These are phyloP conservation scores for Tretioscincus oriximinensis DNA, from an alignment of 2,113 vertebrate species.

Conservation along the genomic window DNA sequence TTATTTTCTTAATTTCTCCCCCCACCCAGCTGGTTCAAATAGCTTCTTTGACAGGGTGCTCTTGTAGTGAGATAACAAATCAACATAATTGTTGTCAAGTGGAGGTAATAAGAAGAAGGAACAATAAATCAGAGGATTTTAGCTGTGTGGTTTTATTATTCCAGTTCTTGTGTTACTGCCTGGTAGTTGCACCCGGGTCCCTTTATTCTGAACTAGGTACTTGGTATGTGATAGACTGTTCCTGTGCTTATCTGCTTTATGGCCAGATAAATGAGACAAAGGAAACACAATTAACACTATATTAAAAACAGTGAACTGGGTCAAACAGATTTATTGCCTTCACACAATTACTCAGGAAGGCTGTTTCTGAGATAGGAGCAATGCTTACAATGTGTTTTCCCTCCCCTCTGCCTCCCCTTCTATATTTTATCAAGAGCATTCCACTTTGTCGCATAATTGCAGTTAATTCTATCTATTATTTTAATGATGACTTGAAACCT, in stretches of 20 bases:
- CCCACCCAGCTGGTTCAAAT: neutral
- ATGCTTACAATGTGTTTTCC: neutral
- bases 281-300: neutral
- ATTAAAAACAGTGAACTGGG: neutral
- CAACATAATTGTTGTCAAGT: neutral
- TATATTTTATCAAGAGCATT: neutral
- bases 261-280: neutral
- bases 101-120: neutral
- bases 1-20: neutral
- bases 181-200: neutral
- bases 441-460: neutral
- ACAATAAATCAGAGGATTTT: neutral
- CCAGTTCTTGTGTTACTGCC: neutral
- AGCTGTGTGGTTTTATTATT: neutral
- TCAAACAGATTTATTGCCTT: slow-evolving; percentile 6
- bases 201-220: neutral
- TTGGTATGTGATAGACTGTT: neutral
- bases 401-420: too few species aligned
- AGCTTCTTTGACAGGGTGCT: neutral
- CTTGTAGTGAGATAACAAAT: slow-evolving; percentile 7
- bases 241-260: slow-evolving; percentile 5
- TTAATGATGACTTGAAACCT: neutral
- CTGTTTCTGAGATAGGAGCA: neutral
- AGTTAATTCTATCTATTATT: neutral
- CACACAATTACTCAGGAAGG: neutral